Conservation (phyloP, 2,888 invertebrate genomes). For the Phalangium opilio region DNA sequence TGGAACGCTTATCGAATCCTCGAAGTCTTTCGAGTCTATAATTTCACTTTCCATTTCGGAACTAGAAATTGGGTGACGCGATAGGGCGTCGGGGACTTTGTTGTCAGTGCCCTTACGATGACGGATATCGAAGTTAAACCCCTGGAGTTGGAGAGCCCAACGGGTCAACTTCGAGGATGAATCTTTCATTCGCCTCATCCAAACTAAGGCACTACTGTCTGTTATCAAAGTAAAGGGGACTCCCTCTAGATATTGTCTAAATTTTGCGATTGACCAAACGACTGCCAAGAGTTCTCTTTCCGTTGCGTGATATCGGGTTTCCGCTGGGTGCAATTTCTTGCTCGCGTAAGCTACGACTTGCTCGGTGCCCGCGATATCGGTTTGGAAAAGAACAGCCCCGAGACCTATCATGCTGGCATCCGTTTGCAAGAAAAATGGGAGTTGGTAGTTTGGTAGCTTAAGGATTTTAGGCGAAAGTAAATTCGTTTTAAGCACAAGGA, state of each 20-base stretch:
- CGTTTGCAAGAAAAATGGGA: background rate
- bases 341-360: background rate
- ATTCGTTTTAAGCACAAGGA: background rate
- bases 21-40: too few relatives aligned
- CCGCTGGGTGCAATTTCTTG: background rate
- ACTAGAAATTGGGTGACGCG: too few relatives aligned
- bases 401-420: background rate
- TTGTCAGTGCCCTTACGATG: background rate
- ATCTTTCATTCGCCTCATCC: background rate
- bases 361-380: background rate
- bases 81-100: too few relatives aligned
- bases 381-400: background rate
- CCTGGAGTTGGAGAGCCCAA: background rate
- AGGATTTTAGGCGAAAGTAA: background rate
- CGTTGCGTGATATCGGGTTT: background rate
- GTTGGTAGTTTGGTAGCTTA: background rate
- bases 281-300: background rate
- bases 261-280: background rate
- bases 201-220: background rate
- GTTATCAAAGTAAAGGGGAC: background rate
- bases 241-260: background rate
- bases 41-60: too few relatives aligned
- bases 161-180: background rate
- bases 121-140: background rate
- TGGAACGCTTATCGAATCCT: too few relatives aligned